Evolutionary conservation across 2,113 vertebrate species (phyloP).

Genomic region (Ptilonorhynchus violaceus): DNA sequence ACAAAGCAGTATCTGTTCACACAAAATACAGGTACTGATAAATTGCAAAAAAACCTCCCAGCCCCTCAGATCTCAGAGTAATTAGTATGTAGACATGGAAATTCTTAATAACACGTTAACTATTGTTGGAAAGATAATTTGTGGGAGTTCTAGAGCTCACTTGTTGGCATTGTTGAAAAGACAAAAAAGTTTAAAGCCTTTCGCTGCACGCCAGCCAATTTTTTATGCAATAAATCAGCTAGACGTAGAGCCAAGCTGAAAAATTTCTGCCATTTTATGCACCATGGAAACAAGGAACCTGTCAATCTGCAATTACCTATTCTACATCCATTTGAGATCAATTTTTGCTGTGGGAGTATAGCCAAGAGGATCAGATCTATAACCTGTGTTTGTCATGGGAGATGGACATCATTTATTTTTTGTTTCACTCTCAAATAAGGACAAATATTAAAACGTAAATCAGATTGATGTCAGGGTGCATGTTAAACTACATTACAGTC

Average conservation of each 20-base stretch:
- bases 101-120: slow-evolving; percentile 55
- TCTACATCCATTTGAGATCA: not conserved
- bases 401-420: not conserved
- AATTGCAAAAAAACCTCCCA: not conserved
- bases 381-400: not conserved
- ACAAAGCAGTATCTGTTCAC: not conserved
- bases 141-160: slow-evolving; percentile 3
- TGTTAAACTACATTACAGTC: not conserved
- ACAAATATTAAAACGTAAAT: slow-evolving; percentile 25
- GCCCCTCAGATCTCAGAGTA: not conserved
- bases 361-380: not conserved
- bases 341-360: not conserved
- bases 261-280: slow-evolving; percentile 17
- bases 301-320: slow-evolving; percentile 25
- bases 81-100: slow-evolving; percentile 51
- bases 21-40: slow-evolving; percentile 11
- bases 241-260: slow-evolving; percentile 22
- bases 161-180: slow-evolving; percentile 35
- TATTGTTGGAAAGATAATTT: slow-evolving; percentile 40
- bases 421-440: not conserved
- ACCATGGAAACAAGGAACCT: slow-evolving; percentile 44
- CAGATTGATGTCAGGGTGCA: not conserved
- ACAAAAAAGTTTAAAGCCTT: slow-evolving; percentile 49
- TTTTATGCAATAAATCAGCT: slow-evolving; percentile 25
- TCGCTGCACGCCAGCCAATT: slow-evolving; percentile 14